phyloP scores from a whole-genome alignment of 2,113 vertebrate species.

The Neogale vison region DNA sequence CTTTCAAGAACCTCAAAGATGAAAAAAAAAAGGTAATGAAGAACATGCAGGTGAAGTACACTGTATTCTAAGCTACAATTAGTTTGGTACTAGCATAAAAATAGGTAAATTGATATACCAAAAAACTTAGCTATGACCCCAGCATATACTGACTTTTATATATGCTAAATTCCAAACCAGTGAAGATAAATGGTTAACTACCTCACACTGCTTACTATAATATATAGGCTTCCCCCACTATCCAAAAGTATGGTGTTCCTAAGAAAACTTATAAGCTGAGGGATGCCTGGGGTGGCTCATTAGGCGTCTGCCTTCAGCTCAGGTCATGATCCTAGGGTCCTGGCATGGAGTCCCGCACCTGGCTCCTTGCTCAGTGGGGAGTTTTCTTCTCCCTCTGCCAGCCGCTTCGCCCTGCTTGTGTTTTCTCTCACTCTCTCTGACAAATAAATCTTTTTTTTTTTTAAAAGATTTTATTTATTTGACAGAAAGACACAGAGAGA shows the following conservation, averaged over 20 bases:
- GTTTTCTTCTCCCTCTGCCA: too few relatives aligned
- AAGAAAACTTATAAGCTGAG: not conserved
- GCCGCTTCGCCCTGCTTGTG: too few relatives aligned
- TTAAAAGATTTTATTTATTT: too few relatives aligned
- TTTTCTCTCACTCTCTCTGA: too few relatives aligned
- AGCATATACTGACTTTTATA: not conserved
- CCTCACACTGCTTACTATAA: not conserved
- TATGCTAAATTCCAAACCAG: not conserved
- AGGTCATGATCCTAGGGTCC: not conserved
- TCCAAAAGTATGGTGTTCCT: not conserved
- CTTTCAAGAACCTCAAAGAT: not conserved
- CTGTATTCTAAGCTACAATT: not conserved
- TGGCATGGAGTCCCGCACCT: not conserved
- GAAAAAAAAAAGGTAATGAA: not conserved
- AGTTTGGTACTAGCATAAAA: not conserved
- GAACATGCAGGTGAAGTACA: not conserved
- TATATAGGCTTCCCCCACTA: not conserved
- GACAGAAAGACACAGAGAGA: too few relatives aligned
- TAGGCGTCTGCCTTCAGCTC: not conserved
- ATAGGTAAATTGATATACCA: not conserved
- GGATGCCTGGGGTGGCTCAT: not conserved
- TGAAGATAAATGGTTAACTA: slow-evolving; percentile 35
- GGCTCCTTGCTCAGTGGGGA: not conserved
- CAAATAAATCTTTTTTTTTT: too few relatives aligned
- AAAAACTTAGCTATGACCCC: not conserved